These are phyloP conservation scores for Heliconius erato DNA, from an alignment of 2,888 invertebrate genomes.

Conservation along the genomic window DNA sequence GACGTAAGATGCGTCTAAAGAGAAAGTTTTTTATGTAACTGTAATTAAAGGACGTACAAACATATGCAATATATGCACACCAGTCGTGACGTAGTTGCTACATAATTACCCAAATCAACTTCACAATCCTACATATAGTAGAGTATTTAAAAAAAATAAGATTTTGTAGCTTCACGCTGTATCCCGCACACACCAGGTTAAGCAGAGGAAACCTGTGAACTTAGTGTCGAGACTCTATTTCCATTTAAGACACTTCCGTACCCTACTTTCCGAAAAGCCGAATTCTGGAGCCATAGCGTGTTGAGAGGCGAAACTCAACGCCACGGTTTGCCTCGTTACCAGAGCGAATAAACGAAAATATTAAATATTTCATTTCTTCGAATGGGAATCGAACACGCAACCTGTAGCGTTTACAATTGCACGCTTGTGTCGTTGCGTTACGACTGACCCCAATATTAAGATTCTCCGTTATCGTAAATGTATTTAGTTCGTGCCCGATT, in stretches of 20 bases:
- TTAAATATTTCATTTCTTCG: no score
- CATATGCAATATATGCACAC: not conserved
- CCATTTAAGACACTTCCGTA: not conserved
- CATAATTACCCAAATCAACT: not conserved
- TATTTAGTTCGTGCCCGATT: no score
- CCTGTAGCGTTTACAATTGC: no score
- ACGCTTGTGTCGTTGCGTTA: no score
- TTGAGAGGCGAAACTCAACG: not conserved
- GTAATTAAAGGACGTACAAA: slow-evolving; percentile 23
- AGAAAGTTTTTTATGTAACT: slow-evolving; percentile 26
- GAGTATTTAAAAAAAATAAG: no score
- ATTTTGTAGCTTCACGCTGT: not conserved
- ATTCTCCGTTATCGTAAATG: no score
- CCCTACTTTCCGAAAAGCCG: not conserved
- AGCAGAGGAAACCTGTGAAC: not conserved
- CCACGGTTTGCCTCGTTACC: no score
- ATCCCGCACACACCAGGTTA: not conserved
- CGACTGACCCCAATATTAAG: no score
- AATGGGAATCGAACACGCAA: no score
- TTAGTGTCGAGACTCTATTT: no score
- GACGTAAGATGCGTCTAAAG: not conserved
- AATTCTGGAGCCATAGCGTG: not conserved
- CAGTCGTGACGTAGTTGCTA: not conserved
- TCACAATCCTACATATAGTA: not conserved
- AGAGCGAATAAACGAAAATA: no score